These are phyloP conservation scores for Gallinago stenura DNA, from an alignment of 2,797 vertebrate species.

Conservation along the genomic window DNA sequence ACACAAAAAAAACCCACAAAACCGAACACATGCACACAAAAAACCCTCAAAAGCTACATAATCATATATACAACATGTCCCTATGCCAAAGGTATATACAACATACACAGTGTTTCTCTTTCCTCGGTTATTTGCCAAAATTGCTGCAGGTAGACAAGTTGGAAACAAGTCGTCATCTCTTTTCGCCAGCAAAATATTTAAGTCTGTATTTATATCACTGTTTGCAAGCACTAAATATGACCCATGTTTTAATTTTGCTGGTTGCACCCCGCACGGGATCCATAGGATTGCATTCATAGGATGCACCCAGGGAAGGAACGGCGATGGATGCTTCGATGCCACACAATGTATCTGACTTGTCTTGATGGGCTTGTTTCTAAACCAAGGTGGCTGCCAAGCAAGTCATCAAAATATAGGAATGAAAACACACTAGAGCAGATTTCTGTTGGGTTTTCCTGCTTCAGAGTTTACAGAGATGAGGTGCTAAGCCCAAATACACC, in stretches of 20 bases:
- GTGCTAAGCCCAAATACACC: not conserved
- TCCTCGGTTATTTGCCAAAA: not conserved
- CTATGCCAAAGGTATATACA: not conserved
- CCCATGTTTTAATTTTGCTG: not conserved
- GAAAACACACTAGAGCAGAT: not conserved
- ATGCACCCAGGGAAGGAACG: not conserved
- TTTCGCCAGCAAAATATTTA: not conserved
- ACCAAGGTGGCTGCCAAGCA: not conserved
- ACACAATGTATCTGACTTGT: not conserved
- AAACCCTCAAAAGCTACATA: not conserved
- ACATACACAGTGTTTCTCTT: not conserved
- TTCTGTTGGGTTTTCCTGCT: not conserved
- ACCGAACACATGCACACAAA: not conserved
- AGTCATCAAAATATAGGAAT: not conserved
- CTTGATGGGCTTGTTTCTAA: not conserved
- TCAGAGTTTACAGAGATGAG: not conserved
- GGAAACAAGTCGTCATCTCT: not conserved
- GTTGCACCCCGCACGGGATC: not conserved
- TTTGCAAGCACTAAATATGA: not conserved
- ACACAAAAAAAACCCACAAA: too few species aligned
- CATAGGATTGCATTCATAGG: not conserved
- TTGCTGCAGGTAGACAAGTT: not conserved
- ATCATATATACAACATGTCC: not conserved
- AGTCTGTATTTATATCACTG: not conserved
- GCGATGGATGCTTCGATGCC: rapidly evolving